Evolutionary conservation across 2,888 invertebrate genomes (phyloP).

Genomic region (Drosophila fulvimacula): DNA sequence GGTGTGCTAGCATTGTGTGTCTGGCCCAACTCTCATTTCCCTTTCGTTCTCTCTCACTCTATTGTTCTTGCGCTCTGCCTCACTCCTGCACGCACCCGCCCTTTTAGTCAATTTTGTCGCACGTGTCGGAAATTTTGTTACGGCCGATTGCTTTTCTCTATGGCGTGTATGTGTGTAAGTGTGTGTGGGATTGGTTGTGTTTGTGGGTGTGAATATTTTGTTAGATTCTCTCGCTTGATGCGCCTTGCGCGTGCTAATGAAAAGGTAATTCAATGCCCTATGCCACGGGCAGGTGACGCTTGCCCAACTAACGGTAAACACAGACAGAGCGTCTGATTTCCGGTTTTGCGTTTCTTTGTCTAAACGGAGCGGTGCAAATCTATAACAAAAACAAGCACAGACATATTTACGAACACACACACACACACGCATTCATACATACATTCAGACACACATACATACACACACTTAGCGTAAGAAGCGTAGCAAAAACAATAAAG

Average conservation of each 20-base stretch:
- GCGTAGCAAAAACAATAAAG: conserved; percentile 62
- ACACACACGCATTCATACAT: conserved; percentile 5
- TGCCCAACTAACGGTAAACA: conserved; percentile 54
- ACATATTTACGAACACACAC: conserved; percentile 2
- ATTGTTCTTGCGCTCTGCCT: conserved; percentile 1
- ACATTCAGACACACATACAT: conserved; percentile 6
- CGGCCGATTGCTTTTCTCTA: conserved; percentile 72
- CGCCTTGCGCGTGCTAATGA: conserved; percentile 58
- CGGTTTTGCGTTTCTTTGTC: conserved; percentile 56
- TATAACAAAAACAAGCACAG: neutral
- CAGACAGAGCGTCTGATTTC: conserved; percentile 49
- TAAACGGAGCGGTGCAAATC: conserved; percentile 13
- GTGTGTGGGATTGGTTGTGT: conserved; percentile 17
- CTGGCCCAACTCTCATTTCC: conserved; percentile 26
- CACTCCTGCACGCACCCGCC: conserved; percentile 8
- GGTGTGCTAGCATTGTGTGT: conserved; percentile 16
- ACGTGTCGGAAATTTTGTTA: conserved; percentile 82
- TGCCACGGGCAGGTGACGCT: conserved; percentile 39
- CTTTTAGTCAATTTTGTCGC: conserved; percentile 76
- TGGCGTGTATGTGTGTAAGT: conserved; percentile 22
- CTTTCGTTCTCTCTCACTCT: conserved; percentile 19
- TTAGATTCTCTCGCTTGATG: conserved; percentile 43
- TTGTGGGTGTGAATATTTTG: conserved; percentile 54
- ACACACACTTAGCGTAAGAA: conserved; percentile 32
- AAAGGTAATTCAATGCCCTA: conserved; percentile 71